phyloP scores from a whole-genome alignment of 92 coral and sea anemone species.

The Paragorgia papillata region DNA sequence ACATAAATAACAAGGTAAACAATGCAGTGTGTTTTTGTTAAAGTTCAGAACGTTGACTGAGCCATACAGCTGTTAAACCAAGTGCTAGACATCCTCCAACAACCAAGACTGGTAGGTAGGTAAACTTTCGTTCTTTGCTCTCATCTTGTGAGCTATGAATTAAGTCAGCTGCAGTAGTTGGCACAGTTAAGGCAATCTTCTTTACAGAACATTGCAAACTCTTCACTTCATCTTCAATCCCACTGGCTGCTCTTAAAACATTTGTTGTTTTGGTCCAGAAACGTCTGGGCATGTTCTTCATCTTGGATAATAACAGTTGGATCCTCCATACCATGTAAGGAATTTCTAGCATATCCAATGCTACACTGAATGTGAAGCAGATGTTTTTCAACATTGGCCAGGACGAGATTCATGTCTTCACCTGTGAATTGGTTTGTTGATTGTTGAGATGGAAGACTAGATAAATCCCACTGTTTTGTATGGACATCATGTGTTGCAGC shows the following conservation, averaged over 20 bases:
- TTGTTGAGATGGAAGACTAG: slow-evolving; percentile 60
- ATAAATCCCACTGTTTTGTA: slow-evolving; percentile 84
- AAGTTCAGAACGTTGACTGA: neutral
- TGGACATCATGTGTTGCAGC: slow-evolving; percentile 86
- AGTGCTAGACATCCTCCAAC: slow-evolving; percentile 20
- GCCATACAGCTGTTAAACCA: slow-evolving; percentile 17
- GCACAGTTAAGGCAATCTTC: slow-evolving; percentile 14
- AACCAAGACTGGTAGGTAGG: slow-evolving; percentile 5
- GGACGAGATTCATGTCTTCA: slow-evolving; percentile 74
- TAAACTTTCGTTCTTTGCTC: neutral
- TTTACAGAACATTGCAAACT: slow-evolving; percentile 15
- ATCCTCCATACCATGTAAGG: slow-evolving; percentile 60
- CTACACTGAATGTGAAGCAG: slow-evolving; percentile 76
- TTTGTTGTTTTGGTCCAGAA: slow-evolving; percentile 22
- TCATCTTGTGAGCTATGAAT: neutral
- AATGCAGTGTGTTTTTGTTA: neutral
- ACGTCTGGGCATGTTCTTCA: slow-evolving; percentile 8
- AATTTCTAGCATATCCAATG: slow-evolving; percentile 72
- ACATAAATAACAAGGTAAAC: neutral
- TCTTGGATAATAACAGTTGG: slow-evolving; percentile 75
- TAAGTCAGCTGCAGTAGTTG: slow-evolving; percentile 31
- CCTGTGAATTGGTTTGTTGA: slow-evolving; percentile 66
- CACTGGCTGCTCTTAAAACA: slow-evolving; percentile 22
- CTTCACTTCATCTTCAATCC: slow-evolving; percentile 12
- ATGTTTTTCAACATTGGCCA: slow-evolving; percentile 85